Evolutionary conservation across 2,113 vertebrate genomes (phyloP), one percentile per base, ranked within the genome.

Genomic region (Tachuris rubrigastra): DNA sequence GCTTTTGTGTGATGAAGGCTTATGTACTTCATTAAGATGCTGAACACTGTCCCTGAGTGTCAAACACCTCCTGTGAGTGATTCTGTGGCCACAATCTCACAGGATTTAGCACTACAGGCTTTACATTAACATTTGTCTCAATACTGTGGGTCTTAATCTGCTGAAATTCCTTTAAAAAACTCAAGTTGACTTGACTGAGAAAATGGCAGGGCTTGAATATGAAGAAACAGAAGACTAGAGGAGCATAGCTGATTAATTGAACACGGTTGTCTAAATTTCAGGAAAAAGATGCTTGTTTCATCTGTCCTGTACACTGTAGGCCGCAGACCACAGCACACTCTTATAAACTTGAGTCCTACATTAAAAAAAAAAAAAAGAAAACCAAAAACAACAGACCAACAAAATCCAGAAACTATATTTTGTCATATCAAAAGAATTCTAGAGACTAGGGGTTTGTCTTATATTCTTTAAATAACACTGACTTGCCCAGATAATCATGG

Each of bases 1-100:
- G 66, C 69, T 94, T 96, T 92, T 89, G 73, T 89, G 74, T 84
- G 90, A 92, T 92, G 76, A 91, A 44, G 53, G 74, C 53, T 96
- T 95, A 94, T 58, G 42, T 69, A 93, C 84, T 85, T 94, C 88
- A 96, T 96, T 93, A 95, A 96, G 86, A 96, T 94, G 90, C 88
- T 96, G 90, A 94, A 30, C 85, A 84, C 37, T 65, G 13, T 81
- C 62, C 42, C 69, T 3, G 2, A 94, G 84, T 69, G 53, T 58
- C 89, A 92, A 46, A 91, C 67, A 87, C 53, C 93, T 96, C 69
- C 76, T 82, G 62, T 85, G 80, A 95, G 84, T 73, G 58, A 90
- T 82, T 95, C 80, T 87, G 49, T 62, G 50, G 53, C 42, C 27
- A 30, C 52, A 41, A 1, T 89, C 86, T 89, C 90, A 90, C 49